Evolutionary conservation across 2,113 vertebrate genomes (phyloP), one percentile per base, ranked within the genome.

Genomic region (Dendropsophus ebraccatus): DNA sequence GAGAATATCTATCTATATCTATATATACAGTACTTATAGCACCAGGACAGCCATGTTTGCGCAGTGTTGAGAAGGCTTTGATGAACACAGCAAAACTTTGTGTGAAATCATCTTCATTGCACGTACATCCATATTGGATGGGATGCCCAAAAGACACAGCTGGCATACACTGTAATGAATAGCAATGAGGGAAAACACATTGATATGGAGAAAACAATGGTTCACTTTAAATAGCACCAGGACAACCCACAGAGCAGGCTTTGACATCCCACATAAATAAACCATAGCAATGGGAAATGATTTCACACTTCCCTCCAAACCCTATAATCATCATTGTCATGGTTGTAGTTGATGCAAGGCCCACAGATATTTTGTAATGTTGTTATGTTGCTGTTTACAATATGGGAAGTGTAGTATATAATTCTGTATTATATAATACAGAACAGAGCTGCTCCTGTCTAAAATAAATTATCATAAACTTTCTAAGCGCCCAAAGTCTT

Each of bases 261-360:
- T 47, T 84, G 41, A 75, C 54, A 62, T 58, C n/a, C 37, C 72
- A 74, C 35, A 30, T 75, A 75, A 84, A 47, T 41, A 74, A 37
- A 58, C 32, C 13, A 74, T 45, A 25, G 67, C 50, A 83, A 60
- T 74, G 69, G 74, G 74, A 82, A 75, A 49, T 28, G 37, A 37
- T 56, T 58, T 17, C 69, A 74, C 30, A 58, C 50, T 16, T 75
- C 52, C 72, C 41, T 14, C 23, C 17, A 47, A 70, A 84, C 17
- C 82, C 70, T 60, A 60, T 84, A 76, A 84, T 84, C 82, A 50
- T 60, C 54, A 76, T 25, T 62, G 70, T 62, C 70, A 23, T 49
- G 72, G n/a, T 84, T 37, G 7, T 45, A 62, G 7, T 76, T n/a
- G 17, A 35, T 49, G 25, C 58, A 25, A 41, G 45, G 70, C 50